phyloP scores from a whole-genome alignment of 1,140 invertebrate species.

The Drosophila auraria region DNA sequence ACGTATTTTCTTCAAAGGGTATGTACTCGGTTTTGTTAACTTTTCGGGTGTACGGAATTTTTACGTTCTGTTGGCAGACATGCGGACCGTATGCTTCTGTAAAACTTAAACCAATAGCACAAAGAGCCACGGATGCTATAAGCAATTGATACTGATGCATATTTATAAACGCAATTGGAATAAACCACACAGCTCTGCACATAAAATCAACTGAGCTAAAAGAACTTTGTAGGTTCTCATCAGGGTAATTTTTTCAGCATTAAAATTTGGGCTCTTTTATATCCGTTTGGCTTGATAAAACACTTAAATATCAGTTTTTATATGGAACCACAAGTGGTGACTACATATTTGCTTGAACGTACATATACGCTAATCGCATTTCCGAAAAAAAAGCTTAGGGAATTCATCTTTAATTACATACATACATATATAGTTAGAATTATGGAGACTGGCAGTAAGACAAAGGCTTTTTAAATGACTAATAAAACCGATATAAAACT shows the following conservation, averaged over 20 bases:
- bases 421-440: not conserved
- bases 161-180: not conserved
- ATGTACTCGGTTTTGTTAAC: not conserved
- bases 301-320: not conserved
- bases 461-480: no score
- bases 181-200: slow-evolving; percentile 4
- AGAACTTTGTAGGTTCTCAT: not conserved
- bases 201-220: slow-evolving; percentile 10
- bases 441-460: not conserved
- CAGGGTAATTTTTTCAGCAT: not conserved
- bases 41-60: not conserved
- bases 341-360: not conserved
- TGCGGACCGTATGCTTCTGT: not conserved
- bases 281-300: not conserved
- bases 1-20: not conserved
- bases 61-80: not conserved
- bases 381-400: no score
- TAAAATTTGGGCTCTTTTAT: not conserved
- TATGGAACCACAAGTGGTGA: not conserved
- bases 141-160: not conserved
- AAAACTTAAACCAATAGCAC: not conserved
- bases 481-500: no score
- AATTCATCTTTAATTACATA: not conserved
- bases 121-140: not conserved
- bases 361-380: not conserved